Conservation (phyloP, 2,888 invertebrate species). For the Neoaliturus tenellus region DNA sequence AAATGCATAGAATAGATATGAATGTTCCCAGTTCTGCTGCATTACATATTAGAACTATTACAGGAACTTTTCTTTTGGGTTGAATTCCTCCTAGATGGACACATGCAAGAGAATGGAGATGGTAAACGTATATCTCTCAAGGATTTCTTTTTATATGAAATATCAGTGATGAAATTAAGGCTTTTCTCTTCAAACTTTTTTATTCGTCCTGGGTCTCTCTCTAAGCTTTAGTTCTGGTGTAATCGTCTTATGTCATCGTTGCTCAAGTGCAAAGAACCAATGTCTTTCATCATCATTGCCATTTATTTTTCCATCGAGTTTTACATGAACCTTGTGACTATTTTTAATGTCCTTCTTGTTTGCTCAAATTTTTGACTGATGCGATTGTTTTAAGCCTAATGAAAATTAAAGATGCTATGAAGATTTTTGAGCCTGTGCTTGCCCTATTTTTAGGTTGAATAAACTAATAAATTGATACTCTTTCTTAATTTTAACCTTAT, state of each 20-base stretch:
- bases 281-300: conserved; percentile 57
- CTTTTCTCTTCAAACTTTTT: conserved; percentile 19
- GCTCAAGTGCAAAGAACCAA: conserved; percentile 46
- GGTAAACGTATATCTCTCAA: too few species aligned
- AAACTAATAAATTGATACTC: too few species aligned
- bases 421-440: background rate
- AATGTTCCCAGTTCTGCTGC: too few species aligned
- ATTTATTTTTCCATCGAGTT: conserved; percentile 25
- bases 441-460: background rate
- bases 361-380: conserved; percentile 40
- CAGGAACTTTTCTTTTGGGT: too few species aligned
- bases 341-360: background rate
- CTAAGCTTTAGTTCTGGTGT: conserved; percentile 24
- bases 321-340: background rate
- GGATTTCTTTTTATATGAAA: too few species aligned
- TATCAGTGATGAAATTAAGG: too few species aligned
- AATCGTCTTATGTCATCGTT: conserved; percentile 7
- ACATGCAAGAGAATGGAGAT: too few species aligned
- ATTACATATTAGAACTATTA: too few species aligned
- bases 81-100: too few species aligned
- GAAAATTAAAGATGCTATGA: background rate
- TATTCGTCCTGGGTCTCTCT: conserved; percentile 14
- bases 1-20: too few species aligned
- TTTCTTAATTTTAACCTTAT: too few species aligned
- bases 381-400: background rate